Base-by-base conservation (phyloP, 2,888 invertebrate species). In the Perdita meconis region DNA sequence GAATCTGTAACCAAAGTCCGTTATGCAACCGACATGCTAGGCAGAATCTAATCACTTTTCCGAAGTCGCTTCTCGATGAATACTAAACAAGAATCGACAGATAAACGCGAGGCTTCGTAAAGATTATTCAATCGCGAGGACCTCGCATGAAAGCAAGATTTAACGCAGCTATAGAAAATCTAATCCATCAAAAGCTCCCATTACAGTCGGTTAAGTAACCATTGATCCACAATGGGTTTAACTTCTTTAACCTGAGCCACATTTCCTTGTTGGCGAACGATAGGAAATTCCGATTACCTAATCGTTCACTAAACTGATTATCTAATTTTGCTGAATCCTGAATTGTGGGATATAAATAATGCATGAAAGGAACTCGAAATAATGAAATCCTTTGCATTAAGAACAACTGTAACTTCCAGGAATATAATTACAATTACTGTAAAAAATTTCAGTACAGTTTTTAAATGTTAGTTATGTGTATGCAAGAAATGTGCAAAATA, bases 211-310 rank as follows among this genome's bases (percentile, higher is more conserved):
- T 64, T 53, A 13, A 13, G 19, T 30, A 64, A 64, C 30, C 13
- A 40, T 12, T 40, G 19, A 30, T 55, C 30, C n/a, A 30, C 40
- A 42, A 55, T 38, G 30, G 40, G n/a, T 64, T 55, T 3, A 53
- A 26, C 16, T 53, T 26, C 38, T 24, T 40, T 30, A 53, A 53
- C 5, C 6, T 1, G 16, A 64, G 34, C 22, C 38, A 6, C 12
- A 10, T 22, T 64, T 64, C 64, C 30, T 53, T 13, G 40, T 64
- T 57, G 36, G 22, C 19, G n/a, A 40, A 24, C 24, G 24, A n/a
- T 22, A 42, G 13, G 40, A 42, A 13, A 64, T 42, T 22, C 38
- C 40, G 5, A 26, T 64, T 64, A 42, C 19, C 1, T 64, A 53
- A 64, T 64, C 19, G 12, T 40, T 26, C 8, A 26, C 13, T 30